A percentile compares a stretch with the other conserved stretches of the same genome.
Conservation (phyloP, 2,113 vertebrate genomes). For the Neolamprologus variostigma region DNA sequence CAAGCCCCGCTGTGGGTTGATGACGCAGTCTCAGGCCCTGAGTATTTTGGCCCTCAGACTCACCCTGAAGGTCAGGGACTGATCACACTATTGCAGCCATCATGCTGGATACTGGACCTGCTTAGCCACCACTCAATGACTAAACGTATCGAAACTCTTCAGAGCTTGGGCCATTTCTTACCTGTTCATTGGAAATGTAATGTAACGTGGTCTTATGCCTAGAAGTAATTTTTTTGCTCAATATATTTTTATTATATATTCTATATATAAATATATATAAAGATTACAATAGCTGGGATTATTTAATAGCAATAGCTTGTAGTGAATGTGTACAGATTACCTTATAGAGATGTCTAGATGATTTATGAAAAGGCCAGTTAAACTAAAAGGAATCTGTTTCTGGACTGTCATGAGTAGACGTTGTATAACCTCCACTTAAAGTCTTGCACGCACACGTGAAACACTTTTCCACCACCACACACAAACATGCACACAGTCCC, state of each 20-base stretch:
- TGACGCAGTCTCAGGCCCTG: constrained; percentile 6
- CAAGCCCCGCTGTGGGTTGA: not conserved
- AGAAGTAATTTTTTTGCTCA: constrained; percentile 71
- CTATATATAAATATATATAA: constrained; percentile 78
- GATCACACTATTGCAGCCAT: constrained; percentile 12
- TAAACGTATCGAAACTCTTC: constrained; percentile 29
- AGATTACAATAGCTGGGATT: constrained; percentile 78
- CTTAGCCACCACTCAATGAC: constrained; percentile 11
- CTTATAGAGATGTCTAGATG: constrained; percentile 76
- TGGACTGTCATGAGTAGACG: constrained; percentile 51
- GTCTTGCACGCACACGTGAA: constrained; percentile 27
- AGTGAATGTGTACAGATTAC: constrained; percentile 83
- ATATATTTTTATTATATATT: constrained; percentile 79
- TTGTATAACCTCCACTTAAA: constrained; percentile 63
- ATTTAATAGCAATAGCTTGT: constrained; percentile 93
- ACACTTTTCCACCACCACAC: constrained; percentile 5
- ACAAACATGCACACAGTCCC: not conserved
- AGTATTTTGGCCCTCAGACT: constrained; percentile 8
- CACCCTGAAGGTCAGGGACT: constrained; percentile 3
- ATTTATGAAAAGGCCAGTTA: constrained; percentile 84
- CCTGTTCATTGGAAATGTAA: constrained; percentile 63
- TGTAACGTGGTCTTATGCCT: constrained; percentile 70
- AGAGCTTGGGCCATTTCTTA: constrained; percentile 36
- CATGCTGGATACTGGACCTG: constrained; percentile 33
- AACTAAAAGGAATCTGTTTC: constrained; percentile 50